Evolutionary conservation across 2,888 invertebrate genomes (phyloP).

Genomic region (Oscheius sp.): DNA sequence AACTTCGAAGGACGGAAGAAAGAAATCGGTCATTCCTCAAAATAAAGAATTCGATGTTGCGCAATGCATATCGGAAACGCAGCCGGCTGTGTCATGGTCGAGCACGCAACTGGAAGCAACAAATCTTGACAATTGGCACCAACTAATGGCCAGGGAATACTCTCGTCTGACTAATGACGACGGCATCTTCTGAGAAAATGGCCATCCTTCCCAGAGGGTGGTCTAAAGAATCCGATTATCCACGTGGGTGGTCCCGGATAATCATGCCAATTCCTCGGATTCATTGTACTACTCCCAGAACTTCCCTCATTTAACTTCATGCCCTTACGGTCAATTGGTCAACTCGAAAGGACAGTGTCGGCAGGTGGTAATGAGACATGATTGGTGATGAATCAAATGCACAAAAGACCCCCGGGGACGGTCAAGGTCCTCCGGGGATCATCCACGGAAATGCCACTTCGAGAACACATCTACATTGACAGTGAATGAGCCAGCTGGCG

Average conservation of each 20-base stretch:
- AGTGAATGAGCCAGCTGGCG: slow-evolving; percentile 2
- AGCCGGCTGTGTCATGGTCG: not conserved
- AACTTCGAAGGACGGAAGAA: not conserved
- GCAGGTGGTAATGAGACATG: slow-evolving; percentile 16
- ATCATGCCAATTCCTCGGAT: slow-evolving; percentile 1
- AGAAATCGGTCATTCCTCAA: not conserved
- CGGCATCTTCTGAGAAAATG: not conserved
- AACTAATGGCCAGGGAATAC: not conserved
- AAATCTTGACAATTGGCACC: not conserved
- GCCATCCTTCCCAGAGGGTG: not conserved
- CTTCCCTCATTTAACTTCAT: too few species aligned
- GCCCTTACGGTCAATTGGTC: not conserved
- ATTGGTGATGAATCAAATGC: not conserved
- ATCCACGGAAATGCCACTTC: slow-evolving; percentile 9
- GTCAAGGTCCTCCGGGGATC: slow-evolving; percentile 10
- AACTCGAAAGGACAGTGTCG: not conserved
- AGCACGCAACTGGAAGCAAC: slow-evolving; percentile 10
- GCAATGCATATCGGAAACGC: not conserved
- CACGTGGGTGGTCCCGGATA: slow-evolving; percentile 5
- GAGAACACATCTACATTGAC: slow-evolving; percentile 25
- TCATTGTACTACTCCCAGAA: not conserved
- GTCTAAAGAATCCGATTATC: slow-evolving; percentile 13
- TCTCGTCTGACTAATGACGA: not conserved
- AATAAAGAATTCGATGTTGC: not conserved
- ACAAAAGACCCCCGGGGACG: slow-evolving; percentile 13